Conservation (phyloP, 2,113 vertebrate species). For the Corydoras maculifer region DNA sequence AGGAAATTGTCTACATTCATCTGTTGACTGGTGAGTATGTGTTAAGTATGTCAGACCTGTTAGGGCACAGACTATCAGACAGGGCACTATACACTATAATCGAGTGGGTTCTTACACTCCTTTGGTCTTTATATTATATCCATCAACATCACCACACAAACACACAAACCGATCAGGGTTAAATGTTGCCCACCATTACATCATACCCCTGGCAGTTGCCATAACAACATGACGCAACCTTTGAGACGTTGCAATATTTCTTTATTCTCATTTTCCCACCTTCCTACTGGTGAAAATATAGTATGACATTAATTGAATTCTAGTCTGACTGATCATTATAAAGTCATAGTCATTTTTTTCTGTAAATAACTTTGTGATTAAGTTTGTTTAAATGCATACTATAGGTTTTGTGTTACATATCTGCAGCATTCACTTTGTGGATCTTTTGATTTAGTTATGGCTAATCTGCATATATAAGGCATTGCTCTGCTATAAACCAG, state of each 20-base stretch:
- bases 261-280: conserved; percentile 27
- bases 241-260: conserved; percentile 12
- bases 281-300: conserved; percentile 26
- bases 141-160: conserved; percentile 37
- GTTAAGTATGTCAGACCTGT: background rate
- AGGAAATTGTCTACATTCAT: no score
- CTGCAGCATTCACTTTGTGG: no score
- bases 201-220: conserved; percentile 52
- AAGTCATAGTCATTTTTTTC: background rate
- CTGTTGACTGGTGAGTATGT: no score
- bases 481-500: no score
- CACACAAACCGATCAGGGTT: conserved; percentile 46
- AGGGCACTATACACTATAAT: conserved; percentile 1
- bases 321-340: conserved; percentile 26
- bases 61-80: conserved; percentile 2
- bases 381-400: background rate
- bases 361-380: no score
- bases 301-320: conserved; percentile 11
- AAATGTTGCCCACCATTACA: conserved; percentile 61
- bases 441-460: no score
- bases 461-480: no score
- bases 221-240: conserved; percentile 55
- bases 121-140: conserved; percentile 29
- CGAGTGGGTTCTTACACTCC: conserved; percentile 24
- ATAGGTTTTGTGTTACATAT: background rate